Base-by-base conservation (phyloP, 2,888 invertebrate genomes). In the Amphiduros pacificus region DNA sequence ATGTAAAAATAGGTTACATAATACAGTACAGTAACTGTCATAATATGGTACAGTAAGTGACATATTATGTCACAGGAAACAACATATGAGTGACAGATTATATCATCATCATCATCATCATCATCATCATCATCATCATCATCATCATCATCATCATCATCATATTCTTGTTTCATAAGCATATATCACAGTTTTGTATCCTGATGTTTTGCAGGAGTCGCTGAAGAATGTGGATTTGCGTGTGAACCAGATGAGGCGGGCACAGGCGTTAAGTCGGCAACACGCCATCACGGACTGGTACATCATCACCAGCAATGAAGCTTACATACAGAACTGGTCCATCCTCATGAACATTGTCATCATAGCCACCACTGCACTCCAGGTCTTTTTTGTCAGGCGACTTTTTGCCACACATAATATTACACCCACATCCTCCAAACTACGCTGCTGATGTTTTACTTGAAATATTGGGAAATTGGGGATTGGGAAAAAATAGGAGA, bases 321-420 rank as follows among this genome's bases (percentile, higher is more conserved):
- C 14, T 2, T 60, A 61, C 40, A 64, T 69, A 20, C 62, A 62
- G 36, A 52, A 51, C 44, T 95, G 94, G 92, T 95, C 96, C 0
- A 74, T 94, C 2, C 86, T 90, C 55, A 94, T 95, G 85, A 92
- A 94, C 69, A 62, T 90, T 28, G 90, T 94, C 1, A 91, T 96
- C 66, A 84, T 90, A 54, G 86, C 88, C 1, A 91, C 94, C 0
- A 91, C 91, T 11, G 86, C 89, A 0, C 79, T 90, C 53, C 92
- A 92, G 83, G 93, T 94, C 1, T 92, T 89, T 80, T 94, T 94
- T 81, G 91, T 96, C 17, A 87, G 92, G 68, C 92, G 93, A 84
- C 84, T 96, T 14, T 96, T 96, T 79, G 41, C n/a, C 22, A 20
- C 44, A 44, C 44, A n/a, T 4, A 44, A 44, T 22, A 22, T 44